These are phyloP conservation scores for Drosophila gunungcola DNA, from an alignment of 1,140 invertebrate species.

Conservation along the genomic window DNA sequence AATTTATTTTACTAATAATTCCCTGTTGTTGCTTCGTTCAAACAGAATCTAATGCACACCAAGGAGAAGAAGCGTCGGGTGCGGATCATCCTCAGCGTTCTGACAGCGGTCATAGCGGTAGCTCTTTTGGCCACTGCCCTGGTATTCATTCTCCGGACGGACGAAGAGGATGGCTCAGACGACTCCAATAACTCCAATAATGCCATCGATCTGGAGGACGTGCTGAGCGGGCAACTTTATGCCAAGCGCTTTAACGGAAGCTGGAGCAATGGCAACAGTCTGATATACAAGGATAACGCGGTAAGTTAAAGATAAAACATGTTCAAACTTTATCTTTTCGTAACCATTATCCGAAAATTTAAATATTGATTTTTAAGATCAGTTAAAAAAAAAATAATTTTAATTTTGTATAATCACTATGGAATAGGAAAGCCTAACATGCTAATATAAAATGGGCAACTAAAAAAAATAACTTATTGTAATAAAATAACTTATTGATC, in stretches of 20 bases:
- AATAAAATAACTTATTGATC: too few species aligned
- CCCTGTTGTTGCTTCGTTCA: background rate
- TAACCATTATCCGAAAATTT: too few species aligned
- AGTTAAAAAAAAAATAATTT: too few species aligned
- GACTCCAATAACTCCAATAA: constrained; percentile 29
- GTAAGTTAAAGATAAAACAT: constrained; percentile 32
- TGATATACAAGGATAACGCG: constrained; percentile 65
- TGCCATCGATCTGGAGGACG: constrained; percentile 84
- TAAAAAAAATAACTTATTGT: too few species aligned
- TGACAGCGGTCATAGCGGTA: constrained; percentile 50
- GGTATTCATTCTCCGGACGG: constrained; percentile 51
- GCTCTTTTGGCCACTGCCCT: constrained; percentile 62
- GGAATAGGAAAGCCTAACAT: too few species aligned
- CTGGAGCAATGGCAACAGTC: constrained; percentile 85
- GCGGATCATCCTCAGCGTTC: constrained; percentile 62
- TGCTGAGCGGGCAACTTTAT: constrained; percentile 85
- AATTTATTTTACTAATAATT: background rate
- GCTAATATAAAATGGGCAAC: too few species aligned
- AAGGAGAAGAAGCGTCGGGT: constrained; percentile 69
- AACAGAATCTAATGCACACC: constrained; percentile 74
- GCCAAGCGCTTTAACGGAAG: constrained; percentile 86
- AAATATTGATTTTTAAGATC: too few species aligned
- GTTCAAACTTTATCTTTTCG: too few species aligned
- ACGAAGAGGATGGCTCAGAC: constrained; percentile 21
- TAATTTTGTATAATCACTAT: too few species aligned